Percentiles rank a stretch among this genome's conserved stretches.
Conservation (phyloP, 2,113 vertebrate species). For the Oryzias melastigma region DNA sequence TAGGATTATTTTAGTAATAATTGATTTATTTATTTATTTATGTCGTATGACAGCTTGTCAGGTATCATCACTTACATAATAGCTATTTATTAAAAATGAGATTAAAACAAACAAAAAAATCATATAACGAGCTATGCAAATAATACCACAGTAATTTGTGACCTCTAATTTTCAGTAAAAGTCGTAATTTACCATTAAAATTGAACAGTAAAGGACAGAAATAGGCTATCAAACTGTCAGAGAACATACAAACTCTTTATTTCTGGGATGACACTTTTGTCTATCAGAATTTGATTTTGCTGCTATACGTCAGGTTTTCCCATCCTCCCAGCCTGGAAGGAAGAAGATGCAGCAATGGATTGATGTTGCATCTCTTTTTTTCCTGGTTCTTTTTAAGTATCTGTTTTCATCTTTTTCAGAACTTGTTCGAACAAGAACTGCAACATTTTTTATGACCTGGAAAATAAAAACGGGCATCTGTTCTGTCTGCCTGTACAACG, state of each 20-base stretch:
- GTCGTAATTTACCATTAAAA: no score
- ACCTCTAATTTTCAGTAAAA: no score
- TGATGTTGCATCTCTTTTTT: conserved; percentile 26
- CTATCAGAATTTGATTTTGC: conserved; percentile 8
- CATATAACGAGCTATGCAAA: no score
- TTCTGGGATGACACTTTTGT: background rate
- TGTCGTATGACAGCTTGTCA: no score
- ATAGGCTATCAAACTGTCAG: background rate
- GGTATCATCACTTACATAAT: no score
- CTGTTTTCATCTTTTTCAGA: conserved; percentile 40
- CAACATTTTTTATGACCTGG: conserved; percentile 55
- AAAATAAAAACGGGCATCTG: conserved; percentile 33
- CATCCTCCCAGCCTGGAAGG: conserved; percentile 31
- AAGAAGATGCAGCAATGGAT: conserved; percentile 21
- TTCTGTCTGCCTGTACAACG: no score
- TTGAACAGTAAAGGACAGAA: background rate
- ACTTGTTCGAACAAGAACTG: conserved; percentile 30
- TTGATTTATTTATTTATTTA: no score
- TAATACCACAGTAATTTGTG: no score
- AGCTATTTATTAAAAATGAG: no score
- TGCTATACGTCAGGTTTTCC: conserved; percentile 26
- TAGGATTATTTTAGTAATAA: no score
- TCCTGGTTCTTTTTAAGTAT: conserved; percentile 26
- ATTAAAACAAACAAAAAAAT: no score
- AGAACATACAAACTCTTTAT: background rate